A percentile compares a stretch with the other conserved stretches of the same genome.
Evolutionary conservation across 1,140 invertebrate genomes (phyloP).

Genomic region (Penaeus vannamei): DNA sequence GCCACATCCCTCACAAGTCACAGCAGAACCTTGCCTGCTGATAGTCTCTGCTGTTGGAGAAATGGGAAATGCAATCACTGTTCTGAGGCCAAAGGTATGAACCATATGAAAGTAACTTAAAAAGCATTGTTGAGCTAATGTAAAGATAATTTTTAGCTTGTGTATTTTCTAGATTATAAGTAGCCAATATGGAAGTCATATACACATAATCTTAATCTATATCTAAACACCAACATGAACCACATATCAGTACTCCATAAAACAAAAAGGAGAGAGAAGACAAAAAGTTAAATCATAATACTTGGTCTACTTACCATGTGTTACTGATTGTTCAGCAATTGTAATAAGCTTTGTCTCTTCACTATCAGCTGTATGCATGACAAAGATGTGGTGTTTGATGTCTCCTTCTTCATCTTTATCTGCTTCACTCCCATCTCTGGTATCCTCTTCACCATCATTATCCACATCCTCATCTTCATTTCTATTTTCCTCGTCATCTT

Average conservation of each 20-base stretch:
- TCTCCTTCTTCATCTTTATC: conserved; percentile 24
- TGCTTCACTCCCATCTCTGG: conserved; percentile 17
- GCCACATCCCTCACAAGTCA: conserved; percentile 43
- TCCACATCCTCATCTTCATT: background rate
- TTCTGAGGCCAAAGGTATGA: too few species aligned
- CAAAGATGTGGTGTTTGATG: conserved; percentile 57
- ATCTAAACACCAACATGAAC: too few species aligned
- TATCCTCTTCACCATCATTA: conserved; percentile 11
- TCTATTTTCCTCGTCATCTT: background rate
- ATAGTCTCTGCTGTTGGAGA: background rate
- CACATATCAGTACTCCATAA: too few species aligned
- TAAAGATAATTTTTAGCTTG: too few species aligned
- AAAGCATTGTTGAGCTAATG: too few species aligned
- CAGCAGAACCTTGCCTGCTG: background rate
- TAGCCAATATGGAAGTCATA: too few species aligned
- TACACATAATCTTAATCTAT: too few species aligned
- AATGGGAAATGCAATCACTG: background rate
- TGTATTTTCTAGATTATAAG: too few species aligned
- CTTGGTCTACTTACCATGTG: background rate
- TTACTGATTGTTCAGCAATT: conserved; percentile 38
- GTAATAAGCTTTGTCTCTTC: conserved; percentile 56
- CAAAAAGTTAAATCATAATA: too few species aligned
- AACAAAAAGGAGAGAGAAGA: too few species aligned
- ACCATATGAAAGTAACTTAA: too few species aligned
- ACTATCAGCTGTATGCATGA: conserved; percentile 50